Evolutionary conservation across 2,888 invertebrate species (phyloP).

Genomic region (Troglohyphantes excavatus): DNA sequence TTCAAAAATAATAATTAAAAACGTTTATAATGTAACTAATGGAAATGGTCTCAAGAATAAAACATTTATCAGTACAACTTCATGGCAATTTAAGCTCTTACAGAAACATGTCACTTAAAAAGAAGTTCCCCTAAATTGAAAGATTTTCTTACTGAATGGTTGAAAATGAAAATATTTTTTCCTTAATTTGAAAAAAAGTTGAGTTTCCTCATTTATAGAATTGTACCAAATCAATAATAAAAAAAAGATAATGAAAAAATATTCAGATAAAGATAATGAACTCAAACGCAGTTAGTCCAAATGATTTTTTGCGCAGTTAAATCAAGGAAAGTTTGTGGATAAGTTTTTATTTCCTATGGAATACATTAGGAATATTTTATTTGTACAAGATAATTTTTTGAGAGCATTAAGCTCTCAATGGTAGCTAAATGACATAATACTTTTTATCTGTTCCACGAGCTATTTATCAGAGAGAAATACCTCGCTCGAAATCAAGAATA

Average conservation of each 20-base stretch:
- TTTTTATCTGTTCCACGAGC: constrained; percentile 35
- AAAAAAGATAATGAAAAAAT: constrained; percentile 40
- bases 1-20: no score
- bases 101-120: constrained; percentile 6
- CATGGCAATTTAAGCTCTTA: neutral
- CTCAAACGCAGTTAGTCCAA: constrained; percentile 25
- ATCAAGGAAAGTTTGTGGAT: constrained; percentile 44
- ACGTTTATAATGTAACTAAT: no score
- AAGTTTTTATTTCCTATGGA: constrained; percentile 37
- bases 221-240: constrained; percentile 57
- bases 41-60: neutral
- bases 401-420: constrained; percentile 52
- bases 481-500: constrained; percentile 43
- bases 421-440: constrained; percentile 57
- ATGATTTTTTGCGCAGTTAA: constrained; percentile 25
- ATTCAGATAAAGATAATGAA: constrained; percentile 52
- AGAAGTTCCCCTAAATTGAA: constrained; percentile 1
- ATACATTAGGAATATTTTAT: constrained; percentile 56
- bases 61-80: neutral
- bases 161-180: neutral
- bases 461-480: constrained; percentile 53
- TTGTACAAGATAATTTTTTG: constrained; percentile 60
- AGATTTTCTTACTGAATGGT: neutral
- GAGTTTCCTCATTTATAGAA: constrained; percentile 37
- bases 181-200: constrained; percentile 1